Evolutionary conservation across 2,888 invertebrate species (phyloP).

Genomic region (Electrophaes corylata): DNA sequence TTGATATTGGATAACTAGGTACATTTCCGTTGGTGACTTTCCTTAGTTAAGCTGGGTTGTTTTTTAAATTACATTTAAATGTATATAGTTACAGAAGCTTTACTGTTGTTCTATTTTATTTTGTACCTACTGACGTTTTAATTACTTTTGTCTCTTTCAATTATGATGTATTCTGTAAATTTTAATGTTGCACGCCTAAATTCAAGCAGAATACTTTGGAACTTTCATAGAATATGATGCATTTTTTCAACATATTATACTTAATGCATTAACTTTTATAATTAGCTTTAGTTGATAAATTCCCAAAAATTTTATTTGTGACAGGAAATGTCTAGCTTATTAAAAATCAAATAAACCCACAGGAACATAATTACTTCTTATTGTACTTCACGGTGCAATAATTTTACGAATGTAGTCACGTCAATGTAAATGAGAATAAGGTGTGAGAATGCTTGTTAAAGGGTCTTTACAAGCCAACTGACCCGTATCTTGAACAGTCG

Average conservation of each 20-base stretch:
- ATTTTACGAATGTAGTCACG: slow-evolving; percentile 42
- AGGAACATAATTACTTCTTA: slow-evolving; percentile 60
- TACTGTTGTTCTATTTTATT: too few relatives aligned
- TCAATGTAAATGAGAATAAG: slow-evolving; percentile 24
- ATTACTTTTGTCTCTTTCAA: too few relatives aligned
- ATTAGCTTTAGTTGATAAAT: background rate
- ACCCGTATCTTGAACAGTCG: background rate
- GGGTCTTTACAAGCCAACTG: background rate
- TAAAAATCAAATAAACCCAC: slow-evolving; percentile 63
- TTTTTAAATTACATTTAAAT: too few relatives aligned
- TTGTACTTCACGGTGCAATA: slow-evolving; percentile 60
- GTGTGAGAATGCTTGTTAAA: slow-evolving; percentile 23
- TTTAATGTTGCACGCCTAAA: too few relatives aligned
- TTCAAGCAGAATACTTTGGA: too few relatives aligned
- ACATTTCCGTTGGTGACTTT: slow-evolving; percentile 15
- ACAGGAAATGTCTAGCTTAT: slow-evolving; percentile 58
- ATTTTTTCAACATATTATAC: too few relatives aligned
- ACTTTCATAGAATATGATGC: too few relatives aligned
- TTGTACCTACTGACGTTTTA: too few relatives aligned
- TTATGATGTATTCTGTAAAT: too few relatives aligned
- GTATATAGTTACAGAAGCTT: too few relatives aligned
- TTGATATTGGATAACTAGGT: slow-evolving; percentile 23
- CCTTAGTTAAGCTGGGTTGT: background rate
- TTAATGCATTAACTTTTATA: too few relatives aligned
- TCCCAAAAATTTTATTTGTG: slow-evolving; percentile 38